Evolutionary conservation across 2,113 vertebrate species (phyloP).

Genomic region (Corydoras sp.): DNA sequence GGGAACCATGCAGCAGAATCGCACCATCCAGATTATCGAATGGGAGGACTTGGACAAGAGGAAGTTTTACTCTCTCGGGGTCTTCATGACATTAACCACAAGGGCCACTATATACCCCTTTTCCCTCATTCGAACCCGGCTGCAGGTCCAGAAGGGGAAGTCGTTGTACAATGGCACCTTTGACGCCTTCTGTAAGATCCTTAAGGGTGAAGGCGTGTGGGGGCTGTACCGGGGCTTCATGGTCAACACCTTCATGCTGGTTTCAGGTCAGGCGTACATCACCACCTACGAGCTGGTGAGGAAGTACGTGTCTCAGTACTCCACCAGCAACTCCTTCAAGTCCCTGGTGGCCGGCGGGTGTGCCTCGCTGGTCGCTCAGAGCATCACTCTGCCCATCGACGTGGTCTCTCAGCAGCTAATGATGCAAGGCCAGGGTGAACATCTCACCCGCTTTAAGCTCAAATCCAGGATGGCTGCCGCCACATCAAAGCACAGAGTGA

Average conservation of each 20-base stretch:
- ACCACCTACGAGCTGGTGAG: conserved; percentile 93
- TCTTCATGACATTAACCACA: conserved; percentile 93
- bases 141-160: conserved; percentile 93
- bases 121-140: conserved; percentile 84
- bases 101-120: conserved; percentile 88
- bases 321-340: conserved; percentile 82
- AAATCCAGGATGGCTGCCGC: conserved; percentile 51
- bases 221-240: conserved; percentile 92
- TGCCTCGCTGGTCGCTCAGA: conserved; percentile 91
- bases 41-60: conserved; percentile 98
- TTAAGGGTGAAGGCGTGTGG: conserved; percentile 70
- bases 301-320: conserved; percentile 78
- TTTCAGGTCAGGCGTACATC: conserved; percentile 91
- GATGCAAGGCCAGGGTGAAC: conserved; percentile 87
- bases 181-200: conserved; percentile 88
- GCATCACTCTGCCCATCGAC: conserved; percentile 93
- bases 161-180: conserved; percentile 85
- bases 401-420: conserved; percentile 93
- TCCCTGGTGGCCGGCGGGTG: conserved; percentile 87
- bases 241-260: conserved; percentile 89
- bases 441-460: conserved; percentile 79
- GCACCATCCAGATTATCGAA: conserved; percentile 92
- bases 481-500: conserved; percentile 53
- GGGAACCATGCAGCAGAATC: conserved; percentile 66
- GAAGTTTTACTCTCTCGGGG: conserved; percentile 90